Evolutionary conservation across 2,113 vertebrate species (phyloP), one percentile per base, ranked within the genome.

Genomic region (Oncorhynchus kisutch): DNA sequence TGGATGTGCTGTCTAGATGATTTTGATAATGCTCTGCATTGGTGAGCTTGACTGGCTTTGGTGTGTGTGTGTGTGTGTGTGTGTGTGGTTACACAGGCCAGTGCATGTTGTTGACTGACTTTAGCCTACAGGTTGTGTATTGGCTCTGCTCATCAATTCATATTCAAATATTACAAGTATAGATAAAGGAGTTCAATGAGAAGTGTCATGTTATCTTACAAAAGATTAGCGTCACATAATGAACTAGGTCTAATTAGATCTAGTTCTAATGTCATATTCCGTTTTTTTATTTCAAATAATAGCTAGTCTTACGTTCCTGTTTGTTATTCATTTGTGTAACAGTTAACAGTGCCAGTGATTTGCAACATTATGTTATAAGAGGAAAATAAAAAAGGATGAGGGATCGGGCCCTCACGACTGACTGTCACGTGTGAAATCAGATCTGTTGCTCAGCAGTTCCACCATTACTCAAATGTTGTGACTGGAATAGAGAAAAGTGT

Each of bases 61-160:
- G 39, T 67, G n/a, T 74, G 71, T 80, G 66, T 59, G 82, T 59
- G 77, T 75, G 82, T 74, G 81, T 67, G 60, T 75, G 57, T 84
- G 86, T 86, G 82, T 74, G 54, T 81, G 81, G 77, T 70, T 64
- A 49, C 81, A 54, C 14, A 54, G 51, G 16, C 51, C 51, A 54
- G 59, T 29, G 34, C 45, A 16, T 54, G 25, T 54, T 59, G 11
- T n/a, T 72, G 22, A 62, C 59, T 22, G 18, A 22, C 16, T 57
- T 4, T 57, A 20, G 7, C 9, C 13, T 62, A 22, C 59, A 62
- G n/a, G n/a, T 62, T 24, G 5, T 24, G 59, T 24, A 62, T 7
- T 3, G 59, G 51, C n/a, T 5, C 18, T 11, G 59, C 59, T 62
- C 18, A 22, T 62, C 59, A 62, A 62, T 22, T 62, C 4, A 62